phyloP scores from a whole-genome alignment of 2,113 vertebrate species.

The Grantiella picta region DNA sequence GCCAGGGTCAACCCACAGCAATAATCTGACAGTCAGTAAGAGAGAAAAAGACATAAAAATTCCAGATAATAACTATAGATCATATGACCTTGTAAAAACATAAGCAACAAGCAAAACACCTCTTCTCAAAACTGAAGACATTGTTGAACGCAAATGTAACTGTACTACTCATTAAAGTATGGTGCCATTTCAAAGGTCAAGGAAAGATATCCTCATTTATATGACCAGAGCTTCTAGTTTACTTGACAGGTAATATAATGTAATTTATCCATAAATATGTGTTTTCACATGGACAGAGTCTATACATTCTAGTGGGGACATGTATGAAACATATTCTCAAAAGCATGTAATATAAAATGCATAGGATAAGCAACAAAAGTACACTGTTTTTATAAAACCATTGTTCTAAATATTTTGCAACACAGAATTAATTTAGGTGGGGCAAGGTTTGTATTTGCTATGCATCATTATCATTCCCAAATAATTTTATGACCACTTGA shows the following conservation, averaged over 20 bases:
- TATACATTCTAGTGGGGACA: background rate
- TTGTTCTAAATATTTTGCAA: background rate
- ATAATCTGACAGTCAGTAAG: background rate
- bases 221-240: background rate
- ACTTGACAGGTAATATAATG: background rate
- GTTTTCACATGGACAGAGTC: background rate
- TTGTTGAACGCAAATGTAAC: background rate
- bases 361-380: background rate
- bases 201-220: background rate
- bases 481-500: background rate
- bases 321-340: background rate
- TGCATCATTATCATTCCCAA: background rate
- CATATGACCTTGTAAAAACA: background rate
- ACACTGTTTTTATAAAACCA: background rate
- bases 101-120: background rate
- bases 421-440: background rate
- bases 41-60: background rate
- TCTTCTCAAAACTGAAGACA: background rate
- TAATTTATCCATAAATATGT: background rate
- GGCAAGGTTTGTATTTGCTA: background rate
- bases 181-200: background rate
- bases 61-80: background rate
- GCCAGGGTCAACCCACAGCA: background rate
- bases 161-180: background rate
- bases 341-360: background rate